Conservation (phyloP, 2,113 vertebrate species). For the Laticauda laticaudata region DNA sequence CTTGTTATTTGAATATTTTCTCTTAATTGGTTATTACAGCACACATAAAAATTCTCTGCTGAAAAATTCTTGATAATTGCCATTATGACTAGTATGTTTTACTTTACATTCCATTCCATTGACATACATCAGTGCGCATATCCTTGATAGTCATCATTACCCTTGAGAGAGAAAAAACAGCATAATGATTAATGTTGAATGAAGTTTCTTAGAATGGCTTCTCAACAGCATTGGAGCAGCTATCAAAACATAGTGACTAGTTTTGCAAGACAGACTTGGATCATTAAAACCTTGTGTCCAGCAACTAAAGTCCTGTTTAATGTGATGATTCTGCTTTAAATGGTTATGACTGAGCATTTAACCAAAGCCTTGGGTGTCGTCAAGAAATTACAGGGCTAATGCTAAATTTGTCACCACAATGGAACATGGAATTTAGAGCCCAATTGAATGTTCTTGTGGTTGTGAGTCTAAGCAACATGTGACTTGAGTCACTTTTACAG, state of each 20-base stretch:
- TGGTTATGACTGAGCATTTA: background rate
- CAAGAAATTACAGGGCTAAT: background rate
- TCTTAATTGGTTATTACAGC: background rate
- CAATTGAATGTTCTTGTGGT: background rate
- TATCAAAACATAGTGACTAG: background rate
- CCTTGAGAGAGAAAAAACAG: too few species aligned
- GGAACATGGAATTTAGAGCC: background rate
- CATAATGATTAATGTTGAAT: background rate
- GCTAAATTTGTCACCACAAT: background rate
- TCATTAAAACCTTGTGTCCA: background rate
- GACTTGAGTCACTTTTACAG: background rate
- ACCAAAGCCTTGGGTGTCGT: background rate
- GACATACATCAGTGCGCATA: background rate
- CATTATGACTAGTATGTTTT: background rate
- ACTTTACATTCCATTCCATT: background rate
- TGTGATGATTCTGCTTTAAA: background rate
- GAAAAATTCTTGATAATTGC: background rate
- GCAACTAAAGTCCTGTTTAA: background rate
- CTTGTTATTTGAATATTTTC: background rate
- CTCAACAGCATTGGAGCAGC: background rate
- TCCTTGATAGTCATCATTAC: background rate
- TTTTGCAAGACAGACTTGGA: background rate
- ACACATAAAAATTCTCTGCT: background rate
- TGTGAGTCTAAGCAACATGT: background rate
- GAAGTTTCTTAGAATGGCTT: background rate